Evolutionary conservation across 2,888 invertebrate species (phyloP).

Genomic region (Salticus scenicus): DNA sequence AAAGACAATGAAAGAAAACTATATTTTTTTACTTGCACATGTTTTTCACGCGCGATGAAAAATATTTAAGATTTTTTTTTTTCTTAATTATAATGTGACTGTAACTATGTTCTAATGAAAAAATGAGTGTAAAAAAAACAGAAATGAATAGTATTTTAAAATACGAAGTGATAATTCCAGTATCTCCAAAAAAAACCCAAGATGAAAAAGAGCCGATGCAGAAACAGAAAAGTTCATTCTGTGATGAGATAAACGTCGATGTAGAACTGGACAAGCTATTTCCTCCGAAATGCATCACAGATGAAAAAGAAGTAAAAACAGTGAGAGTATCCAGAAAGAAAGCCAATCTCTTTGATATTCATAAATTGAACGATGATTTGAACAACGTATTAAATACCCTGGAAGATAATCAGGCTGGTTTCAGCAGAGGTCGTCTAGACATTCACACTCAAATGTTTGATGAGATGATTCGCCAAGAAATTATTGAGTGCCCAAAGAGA

Average conservation of each 20-base stretch:
- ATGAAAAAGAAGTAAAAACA: neutral
- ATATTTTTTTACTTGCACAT: too few relatives aligned
- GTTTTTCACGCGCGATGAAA: too few relatives aligned
- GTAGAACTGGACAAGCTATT: neutral
- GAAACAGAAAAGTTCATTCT: neutral
- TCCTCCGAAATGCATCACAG: neutral
- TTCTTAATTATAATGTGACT: too few relatives aligned
- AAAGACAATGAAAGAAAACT: too few relatives aligned
- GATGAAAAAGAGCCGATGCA: neutral
- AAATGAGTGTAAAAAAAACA: too few relatives aligned
- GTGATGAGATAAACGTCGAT: neutral
- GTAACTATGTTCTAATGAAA: too few relatives aligned
- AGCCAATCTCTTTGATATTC: slow-evolving; percentile 17
- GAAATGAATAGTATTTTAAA: slow-evolving; percentile 17
- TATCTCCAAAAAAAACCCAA: neutral
- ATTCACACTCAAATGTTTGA: slow-evolving; percentile 24
- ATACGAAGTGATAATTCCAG: slow-evolving; percentile 27
- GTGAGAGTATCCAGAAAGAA: neutral
- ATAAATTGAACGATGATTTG: slow-evolving; percentile 7
- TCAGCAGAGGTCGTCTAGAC: neutral
- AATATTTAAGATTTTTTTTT: too few relatives aligned
- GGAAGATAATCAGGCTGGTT: slow-evolving; percentile 21
- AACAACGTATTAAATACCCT: slow-evolving; percentile 11
- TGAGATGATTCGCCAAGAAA: slow-evolving; percentile 49
- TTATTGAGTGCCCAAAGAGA: slow-evolving; percentile 26